phyloP scores from a whole-genome alignment of 2,888 invertebrate species.

The Chromoteleia sp. region DNA sequence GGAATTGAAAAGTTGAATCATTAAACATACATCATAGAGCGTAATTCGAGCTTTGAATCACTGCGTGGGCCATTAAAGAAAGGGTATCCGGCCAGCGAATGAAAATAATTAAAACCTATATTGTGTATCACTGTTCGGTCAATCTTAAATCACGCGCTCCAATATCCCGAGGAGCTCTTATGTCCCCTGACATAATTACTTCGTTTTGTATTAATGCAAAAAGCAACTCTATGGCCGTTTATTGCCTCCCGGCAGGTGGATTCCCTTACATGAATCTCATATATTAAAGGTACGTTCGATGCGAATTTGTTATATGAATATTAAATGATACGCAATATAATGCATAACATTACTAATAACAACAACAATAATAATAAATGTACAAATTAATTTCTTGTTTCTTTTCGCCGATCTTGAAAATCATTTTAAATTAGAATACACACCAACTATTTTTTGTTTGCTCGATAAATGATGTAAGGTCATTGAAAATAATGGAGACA shows the following conservation, averaged over 20 bases:
- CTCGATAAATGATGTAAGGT: too few relatives aligned
- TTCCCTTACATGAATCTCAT: constrained; percentile 44
- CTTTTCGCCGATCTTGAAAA: too few relatives aligned
- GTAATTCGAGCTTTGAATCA: constrained; percentile 51
- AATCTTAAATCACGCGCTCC: constrained; percentile 67
- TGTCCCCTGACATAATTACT: constrained; percentile 80
- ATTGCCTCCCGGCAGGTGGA: constrained; percentile 66
- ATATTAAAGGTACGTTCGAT: constrained; percentile 36
- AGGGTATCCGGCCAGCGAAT: constrained; percentile 47
- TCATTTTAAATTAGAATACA: too few relatives aligned
- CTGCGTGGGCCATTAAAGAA: constrained; percentile 56
- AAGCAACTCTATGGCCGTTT: constrained; percentile 61
- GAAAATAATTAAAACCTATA: constrained; percentile 80
- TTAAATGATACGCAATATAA: too few relatives aligned
- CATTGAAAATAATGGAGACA: constrained; percentile 11
- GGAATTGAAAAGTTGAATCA: constrained; percentile 35
- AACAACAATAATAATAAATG: constrained; percentile 38
- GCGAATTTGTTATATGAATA: too few relatives aligned
- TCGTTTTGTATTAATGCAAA: constrained; percentile 76
- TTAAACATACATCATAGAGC: constrained; percentile 34
- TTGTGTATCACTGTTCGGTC: constrained; percentile 60
- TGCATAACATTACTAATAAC: background rate
- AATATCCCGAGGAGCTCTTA: constrained; percentile 77
- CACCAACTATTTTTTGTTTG: too few relatives aligned
- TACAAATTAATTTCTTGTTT: too few relatives aligned